These are phyloP conservation scores for Apus apus DNA, from an alignment of 2,113 vertebrate species.

Conservation along the genomic window DNA sequence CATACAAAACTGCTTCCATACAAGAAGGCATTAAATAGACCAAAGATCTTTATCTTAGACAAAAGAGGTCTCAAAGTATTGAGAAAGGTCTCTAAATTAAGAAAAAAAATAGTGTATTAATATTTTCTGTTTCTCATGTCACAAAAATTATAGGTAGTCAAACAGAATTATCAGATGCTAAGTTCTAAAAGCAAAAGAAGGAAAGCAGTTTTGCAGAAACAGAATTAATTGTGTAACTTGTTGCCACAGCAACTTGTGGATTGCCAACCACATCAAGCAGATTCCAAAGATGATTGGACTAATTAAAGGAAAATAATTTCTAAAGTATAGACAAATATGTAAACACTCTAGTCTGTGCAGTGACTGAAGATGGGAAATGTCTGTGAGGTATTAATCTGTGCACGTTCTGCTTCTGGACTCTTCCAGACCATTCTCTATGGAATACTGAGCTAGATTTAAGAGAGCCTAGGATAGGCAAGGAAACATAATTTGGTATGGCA, in stretches of 20 bases:
- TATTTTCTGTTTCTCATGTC: background rate
- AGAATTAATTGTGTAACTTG: background rate
- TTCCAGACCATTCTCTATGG: background rate
- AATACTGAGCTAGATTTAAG: background rate
- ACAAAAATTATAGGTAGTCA: constrained; percentile 10
- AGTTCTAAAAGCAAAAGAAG: constrained; percentile 13
- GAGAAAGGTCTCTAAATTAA: background rate
- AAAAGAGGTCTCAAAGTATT: background rate
- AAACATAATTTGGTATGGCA: background rate
- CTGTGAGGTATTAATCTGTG: background rate
- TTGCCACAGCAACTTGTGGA: constrained; percentile 26
- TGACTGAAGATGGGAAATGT: background rate
- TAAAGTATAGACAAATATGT: background rate
- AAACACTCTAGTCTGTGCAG: background rate
- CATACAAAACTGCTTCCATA: background rate
- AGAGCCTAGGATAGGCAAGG: background rate
- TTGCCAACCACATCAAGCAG: background rate
- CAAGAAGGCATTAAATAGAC: background rate
- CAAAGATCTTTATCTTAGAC: background rate
- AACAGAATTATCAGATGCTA: background rate
- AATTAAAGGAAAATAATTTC: background rate
- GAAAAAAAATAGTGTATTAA: background rate
- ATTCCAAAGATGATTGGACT: background rate
- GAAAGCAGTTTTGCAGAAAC: background rate
- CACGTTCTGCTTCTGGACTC: background rate